These are phyloP conservation scores for Oceanodroma leucorhoa DNA, from an alignment of 2,797 vertebrate genomes.

Conservation along the genomic window DNA sequence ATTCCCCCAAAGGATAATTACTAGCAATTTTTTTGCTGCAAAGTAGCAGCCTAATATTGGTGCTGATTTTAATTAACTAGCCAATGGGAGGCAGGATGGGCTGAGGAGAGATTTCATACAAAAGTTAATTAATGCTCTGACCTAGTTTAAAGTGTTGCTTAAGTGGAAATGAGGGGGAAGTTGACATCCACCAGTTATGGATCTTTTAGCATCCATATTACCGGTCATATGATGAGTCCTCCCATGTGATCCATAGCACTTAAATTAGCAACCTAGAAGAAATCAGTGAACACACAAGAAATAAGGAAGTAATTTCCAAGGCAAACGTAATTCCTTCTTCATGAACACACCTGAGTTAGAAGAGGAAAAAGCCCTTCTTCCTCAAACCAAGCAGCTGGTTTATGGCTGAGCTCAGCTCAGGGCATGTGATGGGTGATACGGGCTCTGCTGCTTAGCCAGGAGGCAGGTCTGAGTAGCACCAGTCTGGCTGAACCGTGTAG, in stretches of 20 bases:
- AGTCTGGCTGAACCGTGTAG: not conserved
- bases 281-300: not conserved
- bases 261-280: not conserved
- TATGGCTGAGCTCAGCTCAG: not conserved
- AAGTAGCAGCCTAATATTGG: not conserved
- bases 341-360: not conserved
- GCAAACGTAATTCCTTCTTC: not conserved
- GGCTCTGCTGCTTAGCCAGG: not conserved
- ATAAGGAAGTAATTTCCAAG: not conserved
- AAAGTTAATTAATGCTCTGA: conserved; percentile 51
- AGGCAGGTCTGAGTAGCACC: not conserved
- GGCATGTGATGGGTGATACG: rapidly evolving
- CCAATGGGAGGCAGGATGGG: not conserved
- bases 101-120: not conserved
- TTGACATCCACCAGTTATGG: not conserved
- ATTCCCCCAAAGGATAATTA: not conserved
- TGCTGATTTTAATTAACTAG: conserved; percentile 46
- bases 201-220: not conserved
- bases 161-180: conserved; percentile 1
- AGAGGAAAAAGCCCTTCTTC: not conserved
- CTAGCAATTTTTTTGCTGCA: not conserved
- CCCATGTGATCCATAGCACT: not conserved
- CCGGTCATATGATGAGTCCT: not conserved
- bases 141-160: conserved; percentile 12
- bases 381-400: not conserved